Base-by-base conservation (phyloP, 2,113 vertebrate genomes). In the Neotragus pygmaeus region DNA sequence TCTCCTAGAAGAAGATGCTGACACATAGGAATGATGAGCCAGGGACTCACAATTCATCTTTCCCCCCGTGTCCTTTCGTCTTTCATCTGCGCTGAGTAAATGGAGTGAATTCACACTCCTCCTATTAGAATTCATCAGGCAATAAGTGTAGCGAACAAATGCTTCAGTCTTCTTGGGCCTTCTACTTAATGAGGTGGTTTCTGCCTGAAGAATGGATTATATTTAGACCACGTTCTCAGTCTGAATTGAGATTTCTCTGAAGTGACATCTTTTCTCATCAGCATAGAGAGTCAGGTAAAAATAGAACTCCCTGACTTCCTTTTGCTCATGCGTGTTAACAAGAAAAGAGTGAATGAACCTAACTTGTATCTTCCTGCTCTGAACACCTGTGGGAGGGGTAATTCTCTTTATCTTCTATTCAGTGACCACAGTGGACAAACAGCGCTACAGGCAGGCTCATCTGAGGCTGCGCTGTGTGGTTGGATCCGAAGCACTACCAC, bases 201-300 rank as follows among this genome's bases (percentile, higher is more conserved):
- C 93, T 92, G 88, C 88, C 90, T 85, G 70, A 78, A 94, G 94
- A 97, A 84, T 84, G 78, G 96, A 43, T 85, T 98, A 96, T 97
- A 97, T 96, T 97, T 97, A 97, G 97, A 91, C 15, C 62, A 91
- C 55, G 62, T 84, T 94, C 94, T 97, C 96, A 55, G 85, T 95
- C 88, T 95, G 88, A 97, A 96, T 36, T 96, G 95, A 94, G 86
- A 95, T 87, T 97, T 97, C 51, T 70, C 33, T 95, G 75, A 97
- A 97, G 43, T 90, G 94, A 96, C 95, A 97, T 95, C 98, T 96
- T 93, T 96, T 91, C 88, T 97, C 94, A 90, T 92, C 83, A 93
- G 60, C 39, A 43, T 45, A 82, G 49, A 88, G n/a, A 97, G 77
- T n/a, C 75, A 95, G 77, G 73, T 96, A 96, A 98, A 96, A 97